These are phyloP conservation scores for Glyphotaelius pellucidus DNA, from an alignment of 2,888 invertebrate species.

Conservation along the genomic window DNA sequence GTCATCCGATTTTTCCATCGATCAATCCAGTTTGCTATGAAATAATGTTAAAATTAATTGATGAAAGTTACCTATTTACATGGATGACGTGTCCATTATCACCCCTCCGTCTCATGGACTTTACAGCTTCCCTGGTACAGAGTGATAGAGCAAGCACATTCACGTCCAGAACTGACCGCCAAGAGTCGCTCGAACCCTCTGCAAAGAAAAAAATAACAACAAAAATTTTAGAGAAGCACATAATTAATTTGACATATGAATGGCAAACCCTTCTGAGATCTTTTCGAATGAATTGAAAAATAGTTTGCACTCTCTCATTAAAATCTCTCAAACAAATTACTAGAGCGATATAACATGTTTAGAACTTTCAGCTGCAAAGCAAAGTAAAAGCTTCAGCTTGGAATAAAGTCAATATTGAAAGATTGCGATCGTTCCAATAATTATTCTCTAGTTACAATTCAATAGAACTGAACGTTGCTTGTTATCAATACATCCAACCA, in stretches of 20 bases:
- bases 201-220: slow-evolving; percentile 17
- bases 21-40: neutral
- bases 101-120: slow-evolving; percentile 75
- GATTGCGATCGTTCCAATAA: too few species aligned
- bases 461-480: too few species aligned
- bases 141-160: slow-evolving; percentile 79
- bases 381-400: too few species aligned
- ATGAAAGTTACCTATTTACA: slow-evolving; percentile 76
- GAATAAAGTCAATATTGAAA: too few species aligned
- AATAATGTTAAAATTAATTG: neutral
- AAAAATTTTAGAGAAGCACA: neutral
- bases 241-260: neutral
- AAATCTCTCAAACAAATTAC: too few species aligned
- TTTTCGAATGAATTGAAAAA: neutral
- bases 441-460: too few species aligned
- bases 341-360: too few species aligned
- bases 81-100: slow-evolving; percentile 80
- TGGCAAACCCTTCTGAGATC: neutral
- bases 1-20: neutral
- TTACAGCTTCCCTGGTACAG: slow-evolving; percentile 77
- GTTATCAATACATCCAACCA: too few species aligned
- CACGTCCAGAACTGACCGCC: slow-evolving; percentile 71
- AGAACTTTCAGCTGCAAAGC: too few species aligned
- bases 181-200: slow-evolving; percentile 65
- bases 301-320: too few species aligned